phyloP scores from a whole-genome alignment of 2,113 vertebrate genomes.

The Clarias macrocephalus region DNA sequence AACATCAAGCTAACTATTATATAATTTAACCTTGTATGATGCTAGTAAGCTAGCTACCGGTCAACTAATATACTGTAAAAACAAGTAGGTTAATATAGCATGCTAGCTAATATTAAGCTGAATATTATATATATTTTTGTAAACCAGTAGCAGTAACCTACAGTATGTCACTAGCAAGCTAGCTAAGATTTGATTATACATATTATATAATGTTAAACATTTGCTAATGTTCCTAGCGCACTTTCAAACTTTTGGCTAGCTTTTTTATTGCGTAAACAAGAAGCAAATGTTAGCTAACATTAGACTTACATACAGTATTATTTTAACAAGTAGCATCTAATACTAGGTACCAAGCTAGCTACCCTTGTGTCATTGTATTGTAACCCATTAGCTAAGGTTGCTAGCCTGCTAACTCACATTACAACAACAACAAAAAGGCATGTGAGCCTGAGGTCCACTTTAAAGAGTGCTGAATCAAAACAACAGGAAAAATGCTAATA shows the following conservation, averaged over 20 bases:
- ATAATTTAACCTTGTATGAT: neutral
- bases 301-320: neutral
- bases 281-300: neutral
- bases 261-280: neutral
- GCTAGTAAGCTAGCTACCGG: neutral
- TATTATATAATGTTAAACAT: too few relatives aligned
- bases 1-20: neutral
- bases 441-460: neutral
- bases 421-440: neutral
- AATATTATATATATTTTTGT: neutral
- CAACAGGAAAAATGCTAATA: neutral
- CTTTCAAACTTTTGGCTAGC: neutral
- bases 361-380: neutral
- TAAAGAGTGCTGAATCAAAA: neutral
- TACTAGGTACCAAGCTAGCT: neutral
- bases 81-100: neutral
- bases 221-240: too few relatives aligned
- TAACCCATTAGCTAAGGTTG: neutral
- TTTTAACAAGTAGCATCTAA: neutral
- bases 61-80: neutral
- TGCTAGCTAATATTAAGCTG: neutral
- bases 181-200: neutral
- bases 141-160: neutral
- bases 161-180: neutral
- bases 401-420: neutral